phyloP scores from a whole-genome alignment of 2,113 vertebrate genomes.

The Excalfactoria chinensis region DNA sequence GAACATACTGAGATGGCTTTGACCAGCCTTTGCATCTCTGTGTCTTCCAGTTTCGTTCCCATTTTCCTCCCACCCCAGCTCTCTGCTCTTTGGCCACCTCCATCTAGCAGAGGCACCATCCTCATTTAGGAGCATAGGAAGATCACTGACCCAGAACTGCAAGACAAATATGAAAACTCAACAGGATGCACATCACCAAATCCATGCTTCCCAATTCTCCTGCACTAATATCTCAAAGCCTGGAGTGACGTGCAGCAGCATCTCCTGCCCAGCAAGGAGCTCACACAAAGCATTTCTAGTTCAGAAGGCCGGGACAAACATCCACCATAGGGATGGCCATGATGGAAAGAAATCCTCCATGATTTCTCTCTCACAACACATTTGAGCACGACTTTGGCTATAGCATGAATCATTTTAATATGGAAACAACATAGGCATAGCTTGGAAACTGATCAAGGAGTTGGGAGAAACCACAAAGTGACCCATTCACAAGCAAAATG shows the following conservation, averaged over 20 bases:
- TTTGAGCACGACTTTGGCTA: neutral
- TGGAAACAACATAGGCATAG: fast-evolving
- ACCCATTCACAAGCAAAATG: constrained; percentile 6
- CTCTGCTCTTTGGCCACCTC: too few species aligned
- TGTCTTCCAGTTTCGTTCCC: neutral
- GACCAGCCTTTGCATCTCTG: neutral
- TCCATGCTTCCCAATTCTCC: neutral
- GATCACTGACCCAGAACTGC: neutral
- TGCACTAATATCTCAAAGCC: neutral
- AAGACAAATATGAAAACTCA: too few species aligned
- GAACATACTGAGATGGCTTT: neutral
- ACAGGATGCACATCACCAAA: neutral
- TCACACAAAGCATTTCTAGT: neutral
- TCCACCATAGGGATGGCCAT: neutral
- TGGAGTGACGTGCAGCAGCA: too few species aligned
- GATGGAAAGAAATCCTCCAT: neutral
- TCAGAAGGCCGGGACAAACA: neutral
- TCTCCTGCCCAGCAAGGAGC: neutral
- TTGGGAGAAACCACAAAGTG: constrained; percentile 12
- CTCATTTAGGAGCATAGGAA: neutral
- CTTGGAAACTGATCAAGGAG: neutral
- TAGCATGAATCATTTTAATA: neutral
- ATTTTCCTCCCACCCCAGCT: neutral
- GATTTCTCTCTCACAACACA: neutral
- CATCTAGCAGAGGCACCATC: neutral